A percentile compares a stretch with the other conserved stretches of the same genome.
These are phyloP conservation scores for Nomada fucata DNA, from an alignment of 2,888 invertebrate species.

Conservation along the genomic window DNA sequence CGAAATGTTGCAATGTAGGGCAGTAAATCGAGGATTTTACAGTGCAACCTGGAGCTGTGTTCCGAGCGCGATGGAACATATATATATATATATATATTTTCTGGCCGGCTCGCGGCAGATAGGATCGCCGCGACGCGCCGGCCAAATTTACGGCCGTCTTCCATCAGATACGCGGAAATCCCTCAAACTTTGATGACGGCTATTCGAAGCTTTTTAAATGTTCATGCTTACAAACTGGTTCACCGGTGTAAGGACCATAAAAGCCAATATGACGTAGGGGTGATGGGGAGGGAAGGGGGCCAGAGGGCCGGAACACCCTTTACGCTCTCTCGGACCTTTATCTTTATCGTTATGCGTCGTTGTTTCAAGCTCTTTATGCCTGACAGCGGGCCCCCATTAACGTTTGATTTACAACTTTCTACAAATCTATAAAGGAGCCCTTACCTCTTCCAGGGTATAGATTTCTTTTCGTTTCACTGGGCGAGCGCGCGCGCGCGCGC, in stretches of 20 bases:
- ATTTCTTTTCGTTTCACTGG: conserved; percentile 62
- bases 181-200: conserved; percentile 62
- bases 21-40: conserved; percentile 27
- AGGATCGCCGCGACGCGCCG: conserved; percentile 29
- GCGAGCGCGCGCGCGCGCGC: conserved; percentile 1
- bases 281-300: neutral
- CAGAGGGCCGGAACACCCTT: conserved; percentile 64
- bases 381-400: conserved; percentile 82
- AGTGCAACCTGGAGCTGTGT: conserved; percentile 11
- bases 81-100: conserved; percentile 11
- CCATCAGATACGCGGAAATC: conserved; percentile 62
- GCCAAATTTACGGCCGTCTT: conserved; percentile 54
- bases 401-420: conserved; percentile 84
- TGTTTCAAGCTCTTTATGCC: conserved; percentile 83
- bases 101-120: conserved; percentile 34
- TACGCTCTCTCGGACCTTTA: conserved; percentile 75
- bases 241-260: conserved; percentile 67
- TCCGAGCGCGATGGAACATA: conserved; percentile 5
- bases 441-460: conserved; percentile 70
- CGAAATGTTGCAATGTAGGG: conserved; percentile 16
- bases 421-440: conserved; percentile 83
- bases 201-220: conserved; percentile 59
- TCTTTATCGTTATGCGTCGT: conserved; percentile 83
- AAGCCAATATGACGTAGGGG: conserved; percentile 55
- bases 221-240: conserved; percentile 70